phyloP scores from a whole-genome alignment of 2,888 invertebrate genomes.

The Nomada ferruginata region DNA sequence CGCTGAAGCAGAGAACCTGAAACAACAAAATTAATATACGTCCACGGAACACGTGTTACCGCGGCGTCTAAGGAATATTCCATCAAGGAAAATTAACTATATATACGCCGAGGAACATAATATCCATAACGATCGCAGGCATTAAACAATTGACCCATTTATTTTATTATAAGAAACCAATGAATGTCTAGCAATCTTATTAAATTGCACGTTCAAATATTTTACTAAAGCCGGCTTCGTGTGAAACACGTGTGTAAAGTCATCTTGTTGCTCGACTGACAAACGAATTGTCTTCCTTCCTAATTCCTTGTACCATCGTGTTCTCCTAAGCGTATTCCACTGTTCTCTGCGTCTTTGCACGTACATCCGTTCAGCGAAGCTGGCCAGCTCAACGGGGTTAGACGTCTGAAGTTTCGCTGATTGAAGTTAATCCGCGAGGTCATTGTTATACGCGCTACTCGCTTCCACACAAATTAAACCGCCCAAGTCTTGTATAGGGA shows the following conservation, averaged over 20 bases:
- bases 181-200: background rate
- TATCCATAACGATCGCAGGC: too few species aligned
- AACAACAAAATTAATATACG: conserved; percentile 56
- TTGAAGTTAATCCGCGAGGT: conserved; percentile 79
- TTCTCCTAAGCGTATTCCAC: conserved; percentile 19
- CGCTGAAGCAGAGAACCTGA: conserved; percentile 50
- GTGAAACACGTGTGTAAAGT: background rate
- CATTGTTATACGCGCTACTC: conserved; percentile 69
- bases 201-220: background rate
- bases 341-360: conserved; percentile 29
- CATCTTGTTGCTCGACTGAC: background rate
- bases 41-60: background rate
- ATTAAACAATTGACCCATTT: background rate
- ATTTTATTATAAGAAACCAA: background rate
- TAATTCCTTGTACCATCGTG: conserved; percentile 24
- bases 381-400: conserved; percentile 53
- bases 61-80: background rate
- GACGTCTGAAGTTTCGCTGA: conserved; percentile 73
- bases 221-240: too few species aligned
- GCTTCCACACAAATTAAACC: conserved; percentile 57
- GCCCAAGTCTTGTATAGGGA: conserved; percentile 41
- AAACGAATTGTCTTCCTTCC: conserved; percentile 14
- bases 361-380: conserved; percentile 49
- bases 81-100: background rate
- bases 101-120: too few species aligned